Conservation (phyloP, 2,113 vertebrate genomes). For the Otis tarda region DNA sequence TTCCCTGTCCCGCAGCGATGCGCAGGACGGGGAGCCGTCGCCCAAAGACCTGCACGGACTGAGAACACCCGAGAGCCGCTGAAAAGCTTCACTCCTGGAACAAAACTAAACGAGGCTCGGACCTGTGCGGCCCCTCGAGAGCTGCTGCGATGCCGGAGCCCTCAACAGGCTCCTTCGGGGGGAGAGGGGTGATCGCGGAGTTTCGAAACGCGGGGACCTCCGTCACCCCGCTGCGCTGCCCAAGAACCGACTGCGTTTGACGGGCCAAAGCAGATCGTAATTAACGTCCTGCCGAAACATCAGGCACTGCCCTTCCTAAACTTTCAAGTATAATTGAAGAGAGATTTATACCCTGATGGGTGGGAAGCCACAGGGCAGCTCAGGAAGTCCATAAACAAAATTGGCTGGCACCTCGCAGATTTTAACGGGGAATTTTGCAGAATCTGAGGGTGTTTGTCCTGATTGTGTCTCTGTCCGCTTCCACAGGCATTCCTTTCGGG, state of each 20-base stretch:
- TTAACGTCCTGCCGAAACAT: neutral
- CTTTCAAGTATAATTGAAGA: neutral
- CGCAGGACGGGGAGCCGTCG: neutral
- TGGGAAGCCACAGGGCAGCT: neutral
- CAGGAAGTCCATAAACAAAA: neutral
- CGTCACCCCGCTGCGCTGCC: neutral
- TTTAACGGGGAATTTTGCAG: neutral
- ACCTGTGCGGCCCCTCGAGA: neutral
- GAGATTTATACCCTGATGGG: neutral
- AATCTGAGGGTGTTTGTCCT: neutral
- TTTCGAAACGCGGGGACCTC: neutral
- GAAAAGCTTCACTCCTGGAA: neutral
- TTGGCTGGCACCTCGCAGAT: neutral
- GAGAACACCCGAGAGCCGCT: neutral
- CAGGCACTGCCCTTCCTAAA: neutral
- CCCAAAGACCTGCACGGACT: neutral
- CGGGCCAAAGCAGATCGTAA: rapidly evolving
- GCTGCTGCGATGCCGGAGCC: neutral
- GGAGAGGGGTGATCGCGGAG: neutral
- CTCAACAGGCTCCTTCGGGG: neutral
- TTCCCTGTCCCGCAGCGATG: neutral
- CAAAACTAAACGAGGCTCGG: neutral
- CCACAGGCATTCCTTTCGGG: neutral
- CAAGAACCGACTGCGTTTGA: neutral
- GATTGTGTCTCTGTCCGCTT: neutral